These are phyloP conservation scores for Ectobius pallidus DNA, from an alignment of 2,888 invertebrate species.

Conservation along the genomic window DNA sequence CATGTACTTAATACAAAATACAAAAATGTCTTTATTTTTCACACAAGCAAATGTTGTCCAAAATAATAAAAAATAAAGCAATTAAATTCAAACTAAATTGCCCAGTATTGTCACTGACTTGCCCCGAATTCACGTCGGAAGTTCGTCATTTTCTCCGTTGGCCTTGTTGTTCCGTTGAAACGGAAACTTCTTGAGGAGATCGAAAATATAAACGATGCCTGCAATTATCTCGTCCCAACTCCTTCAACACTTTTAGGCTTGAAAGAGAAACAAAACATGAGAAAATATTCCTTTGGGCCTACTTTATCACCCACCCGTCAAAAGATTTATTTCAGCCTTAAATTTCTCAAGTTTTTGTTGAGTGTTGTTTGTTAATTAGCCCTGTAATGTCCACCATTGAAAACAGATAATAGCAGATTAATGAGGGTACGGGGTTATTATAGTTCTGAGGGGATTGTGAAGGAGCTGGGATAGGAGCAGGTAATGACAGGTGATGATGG, in stretches of 20 bases:
- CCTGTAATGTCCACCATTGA: constrained; percentile 5
- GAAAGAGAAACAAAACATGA: background rate
- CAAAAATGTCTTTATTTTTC: background rate
- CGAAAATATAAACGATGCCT: background rate
- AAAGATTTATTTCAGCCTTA: background rate
- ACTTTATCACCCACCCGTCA: constrained; percentile 1
- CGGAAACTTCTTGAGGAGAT: constrained; percentile 1
- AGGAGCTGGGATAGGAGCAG: background rate
- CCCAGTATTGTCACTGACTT: background rate
- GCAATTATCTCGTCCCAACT: background rate
- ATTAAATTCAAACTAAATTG: background rate
- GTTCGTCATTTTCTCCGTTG: background rate
- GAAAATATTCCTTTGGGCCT: background rate
- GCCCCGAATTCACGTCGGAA: background rate
- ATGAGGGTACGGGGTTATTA: background rate
- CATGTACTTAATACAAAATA: background rate
- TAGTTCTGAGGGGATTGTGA: background rate
- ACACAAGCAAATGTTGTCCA: background rate
- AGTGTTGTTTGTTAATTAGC: constrained; percentile 8
- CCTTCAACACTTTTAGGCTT: background rate
- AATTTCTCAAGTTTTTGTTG: background rate
- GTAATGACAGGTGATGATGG: background rate
- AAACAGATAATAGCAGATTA: background rate
- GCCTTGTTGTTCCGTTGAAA: background rate
- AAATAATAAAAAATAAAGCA: background rate